Percentiles rank a stretch among this genome's conserved stretches.
Evolutionary conservation across 2,113 vertebrate genomes (phyloP).

Genomic region (Syngnathus floridae): DNA sequence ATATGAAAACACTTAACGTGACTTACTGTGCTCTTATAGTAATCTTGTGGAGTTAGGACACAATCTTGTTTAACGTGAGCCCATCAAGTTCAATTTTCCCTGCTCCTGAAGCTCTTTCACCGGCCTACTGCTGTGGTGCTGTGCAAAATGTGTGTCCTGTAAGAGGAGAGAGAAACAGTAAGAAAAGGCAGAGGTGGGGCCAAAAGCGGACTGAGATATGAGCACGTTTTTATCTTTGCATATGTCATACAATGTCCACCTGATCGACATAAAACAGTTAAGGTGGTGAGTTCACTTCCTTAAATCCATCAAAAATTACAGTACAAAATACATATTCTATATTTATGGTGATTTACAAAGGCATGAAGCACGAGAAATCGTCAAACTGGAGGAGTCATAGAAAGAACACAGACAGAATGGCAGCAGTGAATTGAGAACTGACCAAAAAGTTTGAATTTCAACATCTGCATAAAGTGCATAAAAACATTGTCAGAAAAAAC

Average conservation of each 20-base stretch:
- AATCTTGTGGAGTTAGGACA: background rate
- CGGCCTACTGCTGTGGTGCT: conserved; percentile 45
- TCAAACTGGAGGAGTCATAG: too few species aligned
- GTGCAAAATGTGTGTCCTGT: conserved; percentile 37
- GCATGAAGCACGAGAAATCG: background rate
- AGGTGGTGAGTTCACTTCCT: too few species aligned
- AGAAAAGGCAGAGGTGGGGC: conserved; percentile 35
- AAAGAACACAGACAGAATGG: too few species aligned
- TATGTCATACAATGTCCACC: conserved; percentile 1
- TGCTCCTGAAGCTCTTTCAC: conserved; percentile 30
- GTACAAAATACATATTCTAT: background rate
- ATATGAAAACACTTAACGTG: background rate
- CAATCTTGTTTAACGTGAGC: conserved; percentile 8
- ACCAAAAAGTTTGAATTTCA: background rate
- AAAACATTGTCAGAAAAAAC: background rate
- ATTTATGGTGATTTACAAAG: background rate
- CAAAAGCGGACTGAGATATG: conserved; percentile 15
- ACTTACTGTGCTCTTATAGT: conserved; percentile 36
- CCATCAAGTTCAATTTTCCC: conserved; percentile 18
- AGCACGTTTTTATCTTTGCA: conserved; percentile 13
- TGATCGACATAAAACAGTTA: too few species aligned
- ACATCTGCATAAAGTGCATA: too few species aligned
- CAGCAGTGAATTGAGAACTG: too few species aligned
- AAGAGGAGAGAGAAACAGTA: conserved; percentile 35
- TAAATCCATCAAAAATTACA: background rate